Percentiles rank a stretch among this genome's conserved stretches.
Evolutionary conservation across 64 coral and sea anemone genomes (phyloP).

Genomic region (Trachythela sp.): DNA sequence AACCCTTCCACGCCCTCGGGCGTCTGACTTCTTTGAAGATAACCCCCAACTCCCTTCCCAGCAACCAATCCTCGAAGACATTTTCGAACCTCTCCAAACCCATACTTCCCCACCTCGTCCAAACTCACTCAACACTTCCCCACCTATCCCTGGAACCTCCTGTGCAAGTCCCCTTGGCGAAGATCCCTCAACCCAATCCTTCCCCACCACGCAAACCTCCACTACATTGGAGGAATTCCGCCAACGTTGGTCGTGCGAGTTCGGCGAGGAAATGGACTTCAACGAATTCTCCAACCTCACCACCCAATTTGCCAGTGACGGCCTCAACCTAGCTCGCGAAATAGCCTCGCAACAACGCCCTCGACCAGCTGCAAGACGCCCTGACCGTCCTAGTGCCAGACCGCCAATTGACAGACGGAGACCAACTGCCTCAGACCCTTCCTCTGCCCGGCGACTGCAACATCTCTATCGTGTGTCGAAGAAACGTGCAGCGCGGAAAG

Average conservation of each 20-base stretch:
- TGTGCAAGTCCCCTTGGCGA: background rate
- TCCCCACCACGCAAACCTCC: background rate
- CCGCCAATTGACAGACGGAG: background rate
- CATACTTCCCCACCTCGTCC: too few relatives aligned
- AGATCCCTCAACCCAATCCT: background rate
- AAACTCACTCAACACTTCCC: too few relatives aligned
- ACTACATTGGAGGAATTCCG: background rate
- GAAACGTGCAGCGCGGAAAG: background rate
- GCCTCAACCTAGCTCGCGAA: background rate
- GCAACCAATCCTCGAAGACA: too few relatives aligned
- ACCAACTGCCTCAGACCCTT: background rate
- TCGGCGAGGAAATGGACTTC: background rate
- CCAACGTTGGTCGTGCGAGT: background rate
- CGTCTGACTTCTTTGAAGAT: too few relatives aligned
- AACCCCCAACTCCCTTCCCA: too few relatives aligned
- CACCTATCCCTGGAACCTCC: background rate
- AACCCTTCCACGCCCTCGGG: too few relatives aligned
- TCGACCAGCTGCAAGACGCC: background rate
- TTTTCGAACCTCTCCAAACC: too few relatives aligned
- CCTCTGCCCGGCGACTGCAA: background rate
- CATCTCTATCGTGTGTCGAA: background rate
- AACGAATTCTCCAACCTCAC: background rate
- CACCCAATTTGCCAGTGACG: background rate
- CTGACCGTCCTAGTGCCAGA: background rate
- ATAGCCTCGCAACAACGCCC: background rate